Base-by-base conservation (phyloP, 2,888 invertebrate genomes). In the Nomada hirtipes region DNA sequence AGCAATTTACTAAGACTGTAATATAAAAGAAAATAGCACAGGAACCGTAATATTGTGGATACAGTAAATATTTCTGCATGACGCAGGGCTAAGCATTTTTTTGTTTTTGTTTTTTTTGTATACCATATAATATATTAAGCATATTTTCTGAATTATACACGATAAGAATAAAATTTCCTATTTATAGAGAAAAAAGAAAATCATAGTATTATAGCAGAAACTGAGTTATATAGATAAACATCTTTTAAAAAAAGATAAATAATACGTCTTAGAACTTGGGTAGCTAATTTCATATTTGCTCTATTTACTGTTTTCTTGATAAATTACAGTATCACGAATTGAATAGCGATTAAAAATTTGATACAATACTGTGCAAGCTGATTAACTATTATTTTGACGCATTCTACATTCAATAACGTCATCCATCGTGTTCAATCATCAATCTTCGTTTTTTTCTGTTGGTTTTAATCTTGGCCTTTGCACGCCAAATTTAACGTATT, bases 241-340 rank as follows among this genome's bases (percentile, higher is more conserved):
- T 76, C 80, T 69, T 83, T 80, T 64, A 78, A 72, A 76, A 79
- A 84, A 80, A 84, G 88, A 87, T 76, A 79, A 80, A 73, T 87
- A 87, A 90, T 92, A 91, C 89, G 83, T 79, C 79, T 74, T 90
- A 89, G 87, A 90, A 88, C 88, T 86, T 90, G 89, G 90, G 91
- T 90, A 91, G 88, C 85, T 91, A 90, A 92, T 92, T 93, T 92
- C 91, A 83, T 92, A 92, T 92, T 89, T 88, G 89, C 86, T 90
- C 85, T 90, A 91, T 91, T 92, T 91, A 91, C 91, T 92, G 85
- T 77, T 79, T 82, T 78, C 55, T 79, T 73, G 57, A 77, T 57
- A 60, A 74, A 79, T 75, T 76, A 70, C 69, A 60, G 29, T 79
- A 75, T 20, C 59, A 53, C 11, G 13, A n/a, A 42, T 63, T 36